phyloP scores from a whole-genome alignment of 2,888 invertebrate species.

The Pachliopta kotzebuea region DNA sequence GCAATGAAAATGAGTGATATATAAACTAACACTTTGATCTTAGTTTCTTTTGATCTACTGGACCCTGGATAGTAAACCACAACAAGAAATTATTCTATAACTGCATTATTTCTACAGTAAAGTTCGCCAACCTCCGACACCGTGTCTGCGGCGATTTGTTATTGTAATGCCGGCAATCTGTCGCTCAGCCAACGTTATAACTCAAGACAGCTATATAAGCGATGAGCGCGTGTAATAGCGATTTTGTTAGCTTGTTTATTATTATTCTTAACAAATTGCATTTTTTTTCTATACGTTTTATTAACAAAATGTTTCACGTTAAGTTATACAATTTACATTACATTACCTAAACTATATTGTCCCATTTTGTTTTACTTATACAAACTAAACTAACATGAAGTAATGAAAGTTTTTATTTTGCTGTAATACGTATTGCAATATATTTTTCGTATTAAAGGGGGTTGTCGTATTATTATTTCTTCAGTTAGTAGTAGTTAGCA shows the following conservation, averaged over 20 bases:
- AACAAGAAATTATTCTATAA: slow-evolving; percentile 12
- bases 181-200: slow-evolving; percentile 54
- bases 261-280: slow-evolving; percentile 1
- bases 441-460: too few relatives aligned
- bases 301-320: not conserved
- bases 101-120: slow-evolving; percentile 35
- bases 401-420: too few relatives aligned
- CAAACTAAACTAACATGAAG: too few relatives aligned
- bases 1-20: too few relatives aligned
- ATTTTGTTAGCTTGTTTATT: slow-evolving; percentile 41
- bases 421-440: too few relatives aligned
- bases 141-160: slow-evolving; percentile 69
- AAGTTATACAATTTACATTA: not conserved
- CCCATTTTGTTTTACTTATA: too few relatives aligned
- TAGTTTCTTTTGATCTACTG: too few relatives aligned
- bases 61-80: too few relatives aligned
- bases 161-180: slow-evolving; percentile 74
- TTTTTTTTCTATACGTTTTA: not conserved
- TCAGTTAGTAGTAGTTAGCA: too few relatives aligned
- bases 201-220: slow-evolving; percentile 47
- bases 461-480: too few relatives aligned
- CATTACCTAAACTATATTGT: too few relatives aligned
- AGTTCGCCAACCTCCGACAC: slow-evolving; percentile 60
- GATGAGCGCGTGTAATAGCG: slow-evolving; percentile 45
- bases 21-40: too few relatives aligned